Conservation (phyloP, 2,113 vertebrate species). For the Leptobrachium ailaonicum region DNA sequence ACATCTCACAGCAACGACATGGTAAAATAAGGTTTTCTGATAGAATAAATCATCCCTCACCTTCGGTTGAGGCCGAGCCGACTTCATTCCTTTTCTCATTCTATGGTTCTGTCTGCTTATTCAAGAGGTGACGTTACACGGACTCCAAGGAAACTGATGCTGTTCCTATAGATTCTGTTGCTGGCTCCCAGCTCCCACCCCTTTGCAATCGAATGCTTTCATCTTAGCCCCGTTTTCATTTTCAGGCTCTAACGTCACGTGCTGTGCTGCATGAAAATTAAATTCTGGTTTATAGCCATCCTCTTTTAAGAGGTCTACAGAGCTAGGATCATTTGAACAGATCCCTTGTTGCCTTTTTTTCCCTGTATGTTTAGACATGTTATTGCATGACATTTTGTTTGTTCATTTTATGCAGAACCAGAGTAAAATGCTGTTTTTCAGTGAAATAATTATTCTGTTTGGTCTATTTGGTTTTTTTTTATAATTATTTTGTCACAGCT, state of each 20-base stretch:
- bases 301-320: neutral
- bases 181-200: slow-evolving; percentile 22
- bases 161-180: slow-evolving; percentile 4
- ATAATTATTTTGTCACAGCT: too few relatives aligned
- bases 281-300: neutral
- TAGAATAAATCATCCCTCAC: neutral
- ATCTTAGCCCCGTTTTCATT: slow-evolving; percentile 10
- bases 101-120: neutral
- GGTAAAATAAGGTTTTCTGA: neutral
- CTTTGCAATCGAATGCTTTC: slow-evolving; percentile 31
- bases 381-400: too few relatives aligned
- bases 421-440: too few relatives aligned
- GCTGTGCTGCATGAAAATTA: neutral
- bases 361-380: too few relatives aligned
- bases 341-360: too few relatives aligned
- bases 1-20: neutral
- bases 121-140: slow-evolving; percentile 4
- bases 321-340: too few relatives aligned
- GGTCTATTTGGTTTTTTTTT: too few relatives aligned
- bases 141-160: neutral
- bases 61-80: neutral
- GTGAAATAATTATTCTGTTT: too few relatives aligned
- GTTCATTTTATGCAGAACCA: too few relatives aligned
- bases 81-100: neutral
- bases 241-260: neutral